These are phyloP conservation scores for Heliopora coerulea DNA, from an alignment of 92 coral and sea anemone genomes.

Conservation along the genomic window DNA sequence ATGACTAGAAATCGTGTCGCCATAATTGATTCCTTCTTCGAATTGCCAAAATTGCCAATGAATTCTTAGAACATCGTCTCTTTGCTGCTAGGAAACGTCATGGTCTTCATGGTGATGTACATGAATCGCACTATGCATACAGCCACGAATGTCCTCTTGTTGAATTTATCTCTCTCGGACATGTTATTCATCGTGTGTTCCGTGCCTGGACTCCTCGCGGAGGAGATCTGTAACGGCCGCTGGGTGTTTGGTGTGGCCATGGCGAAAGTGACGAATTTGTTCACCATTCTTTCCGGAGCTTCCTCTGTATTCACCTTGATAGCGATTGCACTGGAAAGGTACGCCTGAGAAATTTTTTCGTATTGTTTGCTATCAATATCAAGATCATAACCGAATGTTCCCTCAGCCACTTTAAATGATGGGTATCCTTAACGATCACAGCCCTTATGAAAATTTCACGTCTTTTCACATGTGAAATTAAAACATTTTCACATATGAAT, in stretches of 20 bases:
- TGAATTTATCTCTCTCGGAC: slow-evolving; percentile 85
- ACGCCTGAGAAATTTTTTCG: neutral
- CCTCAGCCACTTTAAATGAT: no score
- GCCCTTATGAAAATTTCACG: no score
- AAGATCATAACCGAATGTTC: no score
- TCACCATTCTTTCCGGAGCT: slow-evolving; percentile 61
- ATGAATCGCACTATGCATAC: slow-evolving; percentile 85
- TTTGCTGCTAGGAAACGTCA: slow-evolving; percentile 55
- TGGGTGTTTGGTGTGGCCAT: slow-evolving; percentile 77
- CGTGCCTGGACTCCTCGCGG: slow-evolving; percentile 64
- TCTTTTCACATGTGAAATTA: no score
- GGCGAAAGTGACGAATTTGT: slow-evolving; percentile 56
- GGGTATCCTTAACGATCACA: no score
- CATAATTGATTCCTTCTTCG: no score
- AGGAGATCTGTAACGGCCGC: slow-evolving; percentile 47
- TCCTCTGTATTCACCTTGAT: slow-evolving; percentile 86
- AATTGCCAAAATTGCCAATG: no score
- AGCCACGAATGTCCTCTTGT: slow-evolving; percentile 78
- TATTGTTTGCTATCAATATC: no score
- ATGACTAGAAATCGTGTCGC: no score
- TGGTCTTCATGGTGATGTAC: slow-evolving; percentile 78
- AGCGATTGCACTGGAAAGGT: slow-evolving; percentile 85
- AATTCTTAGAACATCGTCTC: neutral
- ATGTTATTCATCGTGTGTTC: slow-evolving; percentile 64
- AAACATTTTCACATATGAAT: no score